Conservation (phyloP, 2,888 invertebrate genomes). For the Meiosimyza platycephala region DNA sequence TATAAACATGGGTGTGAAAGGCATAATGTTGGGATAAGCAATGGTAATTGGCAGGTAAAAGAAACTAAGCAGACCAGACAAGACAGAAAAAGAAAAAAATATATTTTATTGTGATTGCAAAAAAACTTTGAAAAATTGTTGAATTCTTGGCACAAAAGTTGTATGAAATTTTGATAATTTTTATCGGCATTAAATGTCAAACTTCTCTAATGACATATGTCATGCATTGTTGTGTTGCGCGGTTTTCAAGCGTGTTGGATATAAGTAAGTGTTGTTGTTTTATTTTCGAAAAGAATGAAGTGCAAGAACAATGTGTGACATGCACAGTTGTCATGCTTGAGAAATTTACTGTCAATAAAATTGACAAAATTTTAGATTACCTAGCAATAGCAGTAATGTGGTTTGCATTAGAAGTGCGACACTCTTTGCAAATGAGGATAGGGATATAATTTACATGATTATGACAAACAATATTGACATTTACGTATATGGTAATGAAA, state of each 20-base stretch:
- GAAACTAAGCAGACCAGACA: neutral
- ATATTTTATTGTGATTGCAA: neutral
- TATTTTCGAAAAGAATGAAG: neutral
- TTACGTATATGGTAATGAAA: no score
- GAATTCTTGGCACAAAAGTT: neutral
- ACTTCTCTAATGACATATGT: neutral
- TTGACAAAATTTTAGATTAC: no score
- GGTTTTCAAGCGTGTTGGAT: no score
- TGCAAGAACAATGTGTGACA: constrained; percentile 18
- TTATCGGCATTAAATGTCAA: constrained; percentile 19
- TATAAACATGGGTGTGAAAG: neutral
- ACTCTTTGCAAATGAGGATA: no score
- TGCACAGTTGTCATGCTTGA: constrained; percentile 19
- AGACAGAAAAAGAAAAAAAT: neutral
- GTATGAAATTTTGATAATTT: neutral
- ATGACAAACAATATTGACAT: no score
- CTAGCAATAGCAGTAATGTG: no score
- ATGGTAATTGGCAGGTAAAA: neutral
- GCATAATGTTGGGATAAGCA: neutral
- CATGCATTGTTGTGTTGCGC: constrained; percentile 1
- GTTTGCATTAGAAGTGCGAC: no score
- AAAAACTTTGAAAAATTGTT: neutral
- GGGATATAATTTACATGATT: no score
- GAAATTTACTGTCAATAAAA: neutral
- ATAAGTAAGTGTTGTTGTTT: constrained; percentile 5